Evolutionary conservation across 2,797 vertebrate genomes (phyloP), one percentile per base, ranked within the genome.

Genomic region (Sorex maritimensis): DNA sequence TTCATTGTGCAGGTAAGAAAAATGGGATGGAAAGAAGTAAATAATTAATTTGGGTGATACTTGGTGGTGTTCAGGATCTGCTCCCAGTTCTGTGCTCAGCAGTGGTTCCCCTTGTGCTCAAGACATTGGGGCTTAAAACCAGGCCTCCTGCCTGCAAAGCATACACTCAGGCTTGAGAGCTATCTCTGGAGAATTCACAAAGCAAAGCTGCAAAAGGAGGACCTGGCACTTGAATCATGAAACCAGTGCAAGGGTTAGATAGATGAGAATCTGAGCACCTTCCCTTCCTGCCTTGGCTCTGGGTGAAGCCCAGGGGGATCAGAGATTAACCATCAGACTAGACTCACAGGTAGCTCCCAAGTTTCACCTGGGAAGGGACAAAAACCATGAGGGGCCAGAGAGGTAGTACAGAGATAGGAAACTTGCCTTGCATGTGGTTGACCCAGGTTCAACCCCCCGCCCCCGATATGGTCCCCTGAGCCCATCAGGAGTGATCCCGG

Each of bases 1-100:
- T 14, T 86, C 71, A 52, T 68, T 86, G 79, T 73, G 15, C 28
- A 82, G 52, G 52, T 63, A 77, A 94, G 87, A 93, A 82, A 75
- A 77, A 49, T 12, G 13, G 69, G 30, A 58, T 46, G 26, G 9
- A n/a, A 69, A 75, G 71, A 77, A 19, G 34, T 78, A 72, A 75
- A 17, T 61, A 61, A 61, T 61, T 61, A 61, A 61, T 61, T 19
- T 61, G 58, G 58, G 58, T 61, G 58, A 61, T 7, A 61, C 58
- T 17, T 21, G 17, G 58, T 19, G 58, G 2, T 61, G 21, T 17
- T 61, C 58, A 61, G 58, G 58, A 15, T 61, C 58, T 61, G 21
- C 58, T 61, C 58, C 58, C 58, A 61, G 19, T 15, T 61, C 58
- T 61, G 58, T 61, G 58, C 58, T 61, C 58, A 61, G 58, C 13